phyloP scores from a whole-genome alignment of 2,888 invertebrate genomes.

The Mesorhabditis belari region DNA sequence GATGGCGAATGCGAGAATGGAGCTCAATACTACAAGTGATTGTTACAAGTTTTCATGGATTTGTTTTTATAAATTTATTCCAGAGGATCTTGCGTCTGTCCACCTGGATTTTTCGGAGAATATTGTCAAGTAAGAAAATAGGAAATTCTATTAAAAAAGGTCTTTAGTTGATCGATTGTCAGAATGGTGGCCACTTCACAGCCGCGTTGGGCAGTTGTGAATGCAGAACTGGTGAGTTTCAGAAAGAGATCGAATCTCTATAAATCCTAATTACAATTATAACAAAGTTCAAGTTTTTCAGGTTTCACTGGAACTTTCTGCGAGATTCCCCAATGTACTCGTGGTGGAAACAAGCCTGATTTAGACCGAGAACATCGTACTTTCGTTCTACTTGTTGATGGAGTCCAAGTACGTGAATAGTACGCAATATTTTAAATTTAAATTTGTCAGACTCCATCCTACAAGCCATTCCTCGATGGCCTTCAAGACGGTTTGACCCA shows the following conservation, averaged over 20 bases:
- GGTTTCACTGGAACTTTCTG: slow-evolving; percentile 26
- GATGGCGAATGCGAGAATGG: slow-evolving; percentile 34
- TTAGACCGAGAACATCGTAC: slow-evolving; percentile 12
- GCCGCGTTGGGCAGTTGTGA: slow-evolving; percentile 13
- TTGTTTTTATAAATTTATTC: background rate
- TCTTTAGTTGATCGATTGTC: slow-evolving; percentile 23
- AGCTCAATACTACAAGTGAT: slow-evolving; percentile 15
- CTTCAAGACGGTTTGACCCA: too few relatives aligned
- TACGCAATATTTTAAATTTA: too few relatives aligned
- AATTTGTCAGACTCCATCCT: too few relatives aligned
- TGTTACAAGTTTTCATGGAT: background rate
- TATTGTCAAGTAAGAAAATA: slow-evolving; percentile 18
- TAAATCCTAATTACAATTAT: too few relatives aligned
- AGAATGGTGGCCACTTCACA: slow-evolving; percentile 18
- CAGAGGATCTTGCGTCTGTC: slow-evolving; percentile 23
- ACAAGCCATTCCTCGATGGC: too few relatives aligned
- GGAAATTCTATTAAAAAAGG: too few relatives aligned
- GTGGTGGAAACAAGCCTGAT: slow-evolving; percentile 13
- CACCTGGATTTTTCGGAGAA: slow-evolving; percentile 26
- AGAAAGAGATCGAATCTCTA: too few relatives aligned
- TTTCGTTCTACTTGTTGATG: slow-evolving; percentile 30
- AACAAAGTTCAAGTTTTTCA: too few relatives aligned
- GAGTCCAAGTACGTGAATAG: too few relatives aligned
- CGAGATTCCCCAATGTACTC: slow-evolving; percentile 25
- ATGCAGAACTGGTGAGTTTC: slow-evolving; percentile 16